These are phyloP conservation scores for Drepana falcataria DNA, from an alignment of 2,888 invertebrate species.

Conservation along the genomic window DNA sequence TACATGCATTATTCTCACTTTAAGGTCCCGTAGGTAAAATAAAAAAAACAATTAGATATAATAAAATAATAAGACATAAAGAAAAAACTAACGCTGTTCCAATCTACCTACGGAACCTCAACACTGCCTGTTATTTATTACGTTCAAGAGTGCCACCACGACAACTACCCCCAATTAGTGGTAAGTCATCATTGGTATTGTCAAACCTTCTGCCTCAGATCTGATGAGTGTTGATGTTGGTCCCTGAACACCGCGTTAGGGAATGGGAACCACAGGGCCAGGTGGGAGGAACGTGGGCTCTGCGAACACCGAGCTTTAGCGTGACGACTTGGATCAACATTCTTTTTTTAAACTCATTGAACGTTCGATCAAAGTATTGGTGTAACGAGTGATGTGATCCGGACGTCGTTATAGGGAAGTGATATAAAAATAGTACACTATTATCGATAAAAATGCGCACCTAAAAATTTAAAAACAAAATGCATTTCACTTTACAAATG, in stretches of 20 bases:
- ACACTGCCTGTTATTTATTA: neutral
- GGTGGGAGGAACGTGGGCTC: conserved; percentile 78
- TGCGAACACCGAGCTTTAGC: conserved; percentile 56
- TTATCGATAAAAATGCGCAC: neutral
- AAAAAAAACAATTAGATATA: neutral
- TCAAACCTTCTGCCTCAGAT: conserved; percentile 74
- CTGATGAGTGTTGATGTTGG: conserved; percentile 67
- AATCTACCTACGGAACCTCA: neutral
- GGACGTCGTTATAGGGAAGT: neutral
- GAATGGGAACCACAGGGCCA: conserved; percentile 80
- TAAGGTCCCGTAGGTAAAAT: conserved; percentile 25
- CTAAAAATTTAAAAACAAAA: neutral
- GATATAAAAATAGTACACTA: neutral
- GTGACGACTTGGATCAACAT: no score
- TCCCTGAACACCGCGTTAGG: conserved; percentile 79
- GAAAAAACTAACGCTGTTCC: neutral
- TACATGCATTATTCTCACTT: conserved; percentile 19
- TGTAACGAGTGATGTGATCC: neutral
- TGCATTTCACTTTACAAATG: conserved; percentile 21
- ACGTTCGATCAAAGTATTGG: neutral
- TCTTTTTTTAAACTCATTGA: conserved; percentile 7
- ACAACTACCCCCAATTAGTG: conserved; percentile 25
- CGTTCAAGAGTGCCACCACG: conserved; percentile 33
- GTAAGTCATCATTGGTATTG: conserved; percentile 10
- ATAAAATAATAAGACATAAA: no score